phyloP scores from a whole-genome alignment of 2,888 invertebrate species.

The Luffia ferchaultella region DNA sequence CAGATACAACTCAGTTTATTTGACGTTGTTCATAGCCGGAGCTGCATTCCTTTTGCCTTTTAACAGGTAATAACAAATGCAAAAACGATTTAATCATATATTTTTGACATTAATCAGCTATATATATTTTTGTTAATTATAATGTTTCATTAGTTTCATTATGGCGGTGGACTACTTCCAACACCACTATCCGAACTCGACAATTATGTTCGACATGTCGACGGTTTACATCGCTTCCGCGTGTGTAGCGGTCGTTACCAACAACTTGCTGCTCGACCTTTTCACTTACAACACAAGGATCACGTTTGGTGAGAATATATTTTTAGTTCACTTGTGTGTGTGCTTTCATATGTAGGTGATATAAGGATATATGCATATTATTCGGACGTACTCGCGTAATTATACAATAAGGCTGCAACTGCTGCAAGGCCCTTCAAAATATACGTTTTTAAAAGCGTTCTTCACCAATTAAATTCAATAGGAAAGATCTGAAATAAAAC shows the following conservation, averaged over 20 bases:
- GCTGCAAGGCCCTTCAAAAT: no score
- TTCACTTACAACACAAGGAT: slow-evolving; percentile 85
- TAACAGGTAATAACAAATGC: no score
- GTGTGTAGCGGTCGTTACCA: slow-evolving; percentile 84
- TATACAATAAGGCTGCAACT: no score
- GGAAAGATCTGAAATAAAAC: no score
- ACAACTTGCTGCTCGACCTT: slow-evolving; percentile 85
- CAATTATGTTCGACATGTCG: slow-evolving; percentile 93
- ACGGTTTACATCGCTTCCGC: slow-evolving; percentile 91
- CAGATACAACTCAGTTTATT: slow-evolving; percentile 74
- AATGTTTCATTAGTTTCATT: slow-evolving; percentile 74
- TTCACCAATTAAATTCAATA: no score
- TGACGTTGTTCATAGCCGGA: slow-evolving; percentile 83
- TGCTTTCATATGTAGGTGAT: no score
- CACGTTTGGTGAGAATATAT: slow-evolving; percentile 73
- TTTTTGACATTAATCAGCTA: no score
- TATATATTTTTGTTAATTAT: no score
- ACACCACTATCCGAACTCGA: slow-evolving; percentile 80
- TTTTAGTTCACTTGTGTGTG: no score
- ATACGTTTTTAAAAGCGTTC: no score
- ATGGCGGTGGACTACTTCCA: slow-evolving; percentile 95
- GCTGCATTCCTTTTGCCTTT: slow-evolving; percentile 91
- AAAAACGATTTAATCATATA: slow-evolving; percentile 2
- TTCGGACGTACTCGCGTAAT: no score
- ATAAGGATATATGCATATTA: no score